Evolutionary conservation across 2,797 vertebrate genomes (phyloP).

Genomic region (Rhodeus uyekii): DNA sequence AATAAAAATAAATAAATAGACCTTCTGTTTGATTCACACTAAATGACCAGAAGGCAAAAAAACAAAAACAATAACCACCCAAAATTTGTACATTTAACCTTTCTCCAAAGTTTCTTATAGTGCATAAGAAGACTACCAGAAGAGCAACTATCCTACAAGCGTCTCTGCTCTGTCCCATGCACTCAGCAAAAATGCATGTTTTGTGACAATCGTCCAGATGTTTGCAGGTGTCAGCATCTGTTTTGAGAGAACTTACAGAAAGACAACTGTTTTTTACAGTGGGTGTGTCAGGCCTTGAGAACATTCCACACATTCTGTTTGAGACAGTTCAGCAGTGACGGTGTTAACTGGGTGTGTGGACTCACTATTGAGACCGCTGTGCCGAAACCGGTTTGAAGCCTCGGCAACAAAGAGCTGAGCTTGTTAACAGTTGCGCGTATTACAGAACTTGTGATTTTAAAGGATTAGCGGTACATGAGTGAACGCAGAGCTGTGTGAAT

Average conservation of each 20-base stretch:
- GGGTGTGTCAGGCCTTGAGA: constrained; percentile 46
- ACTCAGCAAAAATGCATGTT: not conserved
- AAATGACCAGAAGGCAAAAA: too few species aligned
- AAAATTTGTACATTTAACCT: too few species aligned
- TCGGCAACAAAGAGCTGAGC: not conserved
- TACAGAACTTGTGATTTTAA: not conserved
- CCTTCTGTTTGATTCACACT: too few species aligned
- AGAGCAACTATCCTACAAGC: not conserved
- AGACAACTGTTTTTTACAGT: constrained; percentile 17
- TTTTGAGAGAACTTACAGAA: not conserved
- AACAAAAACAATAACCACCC: too few species aligned
- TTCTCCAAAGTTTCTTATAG: too few species aligned
- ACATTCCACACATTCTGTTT: constrained; percentile 51
- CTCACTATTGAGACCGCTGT: not conserved
- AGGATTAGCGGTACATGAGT: not conserved
- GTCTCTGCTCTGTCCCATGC: not conserved
- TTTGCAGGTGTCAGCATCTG: not conserved
- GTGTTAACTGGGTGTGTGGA: constrained; percentile 35
- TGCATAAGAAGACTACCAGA: not conserved
- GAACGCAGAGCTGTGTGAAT: not conserved
- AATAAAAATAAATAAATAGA: too few species aligned
- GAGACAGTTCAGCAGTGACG: constrained; percentile 1
- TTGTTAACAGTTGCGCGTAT: constrained; percentile 11
- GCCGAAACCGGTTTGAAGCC: constrained; percentile 35
- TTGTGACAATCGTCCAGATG: not conserved